Base-by-base conservation (phyloP, 2,888 invertebrate genomes). In the Euzetes globulus region DNA sequence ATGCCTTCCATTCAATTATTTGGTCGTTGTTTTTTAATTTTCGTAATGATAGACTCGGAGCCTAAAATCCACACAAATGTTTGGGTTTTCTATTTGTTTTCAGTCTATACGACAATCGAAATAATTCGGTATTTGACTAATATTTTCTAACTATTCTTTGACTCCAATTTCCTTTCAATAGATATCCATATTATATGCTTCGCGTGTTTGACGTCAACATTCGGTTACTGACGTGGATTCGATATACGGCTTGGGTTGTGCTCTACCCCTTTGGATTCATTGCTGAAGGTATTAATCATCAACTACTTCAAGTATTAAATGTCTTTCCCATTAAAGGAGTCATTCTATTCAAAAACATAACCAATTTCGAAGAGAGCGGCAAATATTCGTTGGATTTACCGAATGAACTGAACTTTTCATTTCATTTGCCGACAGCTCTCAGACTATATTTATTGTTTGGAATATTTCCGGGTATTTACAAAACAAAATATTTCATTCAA, bases 181-280 rank as follows among this genome's bases (percentile, higher is more conserved):
- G 95, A 80, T 97, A 96, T 84, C 95, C 95, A 0, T 97, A 90
- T 83, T 97, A 97, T 84, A 89, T 95, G 81, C 85, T 90, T 0
- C 89, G 91, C 80, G 83, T 92, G 0, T 87, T 92, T 80, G 88
- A 91, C 75, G 87, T 87, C 33, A 88, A 92, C 76, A 85, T 91
- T 45, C 86, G 87, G 65, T 80, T 91, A 3, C 82, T 97, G 11
- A 95, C 93, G 0, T 97, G 96, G 96, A 83, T 97, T 2, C 87
- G 97, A 19, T 96, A 97, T 83, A 90, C 92, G 0, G 86, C 93
- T 74, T 98, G 96, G 96, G 92, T 97, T 78, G 89, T 92, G 0
- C 85, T 96, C 0, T 97, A 96, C 83, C 97, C 97, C 0, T 81
- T 94, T 52, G 96, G 95, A 7, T 88, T 94, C 79, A 81, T 93